These are phyloP conservation scores for Perizoma affinitatum DNA, from an alignment of 2,888 invertebrate genomes.

Conservation along the genomic window DNA sequence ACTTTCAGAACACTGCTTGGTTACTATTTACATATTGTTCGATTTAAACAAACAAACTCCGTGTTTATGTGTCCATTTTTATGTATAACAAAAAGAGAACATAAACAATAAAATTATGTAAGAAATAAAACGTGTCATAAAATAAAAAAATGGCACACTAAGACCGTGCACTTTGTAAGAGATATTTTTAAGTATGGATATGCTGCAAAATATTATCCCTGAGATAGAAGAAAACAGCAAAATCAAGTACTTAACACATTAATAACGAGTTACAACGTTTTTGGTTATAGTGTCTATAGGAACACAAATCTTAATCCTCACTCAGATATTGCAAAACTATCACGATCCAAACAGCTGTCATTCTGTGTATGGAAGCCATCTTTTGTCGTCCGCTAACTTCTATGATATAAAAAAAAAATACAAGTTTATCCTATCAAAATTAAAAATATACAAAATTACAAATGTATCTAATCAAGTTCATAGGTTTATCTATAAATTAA, in stretches of 20 bases:
- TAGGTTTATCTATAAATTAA: no score
- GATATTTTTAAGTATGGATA: background rate
- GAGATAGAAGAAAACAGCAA: conserved; percentile 8
- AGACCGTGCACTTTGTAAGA: conserved; percentile 1
- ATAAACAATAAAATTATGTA: conserved; percentile 16
- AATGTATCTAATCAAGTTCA: conserved; percentile 13
- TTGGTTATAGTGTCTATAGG: conserved; percentile 20
- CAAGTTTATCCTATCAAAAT: conserved; percentile 5
- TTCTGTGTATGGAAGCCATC: conserved; percentile 18
- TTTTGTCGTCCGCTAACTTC: conserved; percentile 20
- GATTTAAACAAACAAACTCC: conserved; percentile 39
- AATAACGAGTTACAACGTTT: conserved; percentile 14
- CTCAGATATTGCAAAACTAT: conserved; percentile 29
- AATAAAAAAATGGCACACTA: conserved; percentile 13
- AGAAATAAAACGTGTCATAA: conserved; percentile 21
- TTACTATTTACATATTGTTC: conserved; percentile 57
- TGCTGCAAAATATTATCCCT: conserved; percentile 5
- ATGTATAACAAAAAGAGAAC: conserved; percentile 27
- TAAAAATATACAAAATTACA: conserved; percentile 29
- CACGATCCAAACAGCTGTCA: conserved; percentile 15
- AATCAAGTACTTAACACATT: background rate
- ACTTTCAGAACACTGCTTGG: conserved; percentile 58
- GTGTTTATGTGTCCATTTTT: conserved; percentile 45
- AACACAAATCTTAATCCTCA: conserved; percentile 31
- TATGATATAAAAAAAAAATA: conserved; percentile 17